Base-by-base conservation (phyloP, 2,113 vertebrate species). In the Cyphomyrus discorhynchus region DNA sequence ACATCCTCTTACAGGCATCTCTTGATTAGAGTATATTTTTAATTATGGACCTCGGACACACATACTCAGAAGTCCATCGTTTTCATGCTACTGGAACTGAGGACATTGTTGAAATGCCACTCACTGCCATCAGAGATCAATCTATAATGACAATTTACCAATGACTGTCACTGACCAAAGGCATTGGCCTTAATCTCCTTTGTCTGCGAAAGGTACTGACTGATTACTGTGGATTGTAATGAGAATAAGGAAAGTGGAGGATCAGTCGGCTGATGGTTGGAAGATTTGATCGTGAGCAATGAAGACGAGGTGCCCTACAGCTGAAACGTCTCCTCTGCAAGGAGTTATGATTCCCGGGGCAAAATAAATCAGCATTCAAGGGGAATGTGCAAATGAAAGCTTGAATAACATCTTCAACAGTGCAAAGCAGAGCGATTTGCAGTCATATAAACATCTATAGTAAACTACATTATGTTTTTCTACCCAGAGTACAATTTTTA, bases 141-240 rank as follows among this genome's bases (percentile, higher is more conserved):
- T 80, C 45, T 39, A 50, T 7, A 46, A 46, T 88, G n/a, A 19
- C 3, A 46, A 39, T 77, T 62, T 49, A 82, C 47, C 70, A 53
- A 89, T 89, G 47, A 42, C 3, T 66, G 13, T 80, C 47, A 39
- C 19, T 82, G 35, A 53, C 56, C 11, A 7, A 4, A 24, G 49
- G 27, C 70, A 89, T 24, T 10, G 70, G 15, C 70, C 66, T 11
- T 82, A 80, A 89, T 80, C 70, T 82, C 70, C 15, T 50, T 53
- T 86, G 62, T 80, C 6, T 77, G 62, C 45, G 66, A 77, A 49
- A 24, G 24, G 88, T 39, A 89, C 50, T 82, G 88, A 89, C 66
- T 80, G 66, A 83, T 49, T 15, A 17, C 62, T 19, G 42, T 21
- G 46, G 27, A 89, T 35, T 31, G 17, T 83, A 82, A 89, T 42